These are phyloP conservation scores for Diadegma fenestrale DNA, from an alignment of 2,888 invertebrate species.

Conservation along the genomic window DNA sequence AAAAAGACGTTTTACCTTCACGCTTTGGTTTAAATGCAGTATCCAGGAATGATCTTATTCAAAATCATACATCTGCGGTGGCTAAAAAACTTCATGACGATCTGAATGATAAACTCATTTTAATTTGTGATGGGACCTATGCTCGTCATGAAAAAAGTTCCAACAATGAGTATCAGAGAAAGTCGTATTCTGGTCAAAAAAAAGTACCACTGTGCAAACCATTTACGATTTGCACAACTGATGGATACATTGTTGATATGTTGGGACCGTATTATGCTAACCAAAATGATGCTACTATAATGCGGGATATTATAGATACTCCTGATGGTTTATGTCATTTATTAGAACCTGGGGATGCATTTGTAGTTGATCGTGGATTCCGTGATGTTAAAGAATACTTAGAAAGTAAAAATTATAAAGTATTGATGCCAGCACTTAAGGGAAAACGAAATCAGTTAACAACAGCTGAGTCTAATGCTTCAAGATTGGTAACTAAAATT, in stretches of 20 bases:
- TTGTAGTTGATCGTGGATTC: constrained; percentile 74
- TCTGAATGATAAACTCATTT: constrained; percentile 49
- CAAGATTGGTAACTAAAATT: constrained; percentile 71
- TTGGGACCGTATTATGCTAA: constrained; percentile 70
- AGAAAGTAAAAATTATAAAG: constrained; percentile 63
- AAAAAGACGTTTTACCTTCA: constrained; percentile 70
- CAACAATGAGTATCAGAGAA: constrained; percentile 70
- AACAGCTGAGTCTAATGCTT: constrained; percentile 69
- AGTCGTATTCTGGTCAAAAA: constrained; percentile 72
- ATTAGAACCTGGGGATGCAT: constrained; percentile 67
- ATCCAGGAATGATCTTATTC: constrained; percentile 65
- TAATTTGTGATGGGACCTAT: constrained; percentile 71
- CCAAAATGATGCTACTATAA: constrained; percentile 73
- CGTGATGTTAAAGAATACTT: constrained; percentile 68
- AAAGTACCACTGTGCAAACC: constrained; percentile 74
- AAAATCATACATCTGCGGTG: constrained; percentile 61
- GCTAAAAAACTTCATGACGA: constrained; percentile 60
- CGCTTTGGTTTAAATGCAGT: constrained; percentile 63
- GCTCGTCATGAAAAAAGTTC: constrained; percentile 69
- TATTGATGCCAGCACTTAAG: constrained; percentile 75
- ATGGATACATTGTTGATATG: constrained; percentile 72
- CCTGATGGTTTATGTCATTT: constrained; percentile 65
- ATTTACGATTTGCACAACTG: constrained; percentile 75
- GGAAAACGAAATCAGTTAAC: constrained; percentile 72
- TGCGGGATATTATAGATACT: constrained; percentile 67